A percentile compares a stretch with the other conserved stretches of the same genome.
These are phyloP conservation scores for Limnothrissa miodon DNA, from an alignment of 2,113 vertebrate genomes.

Conservation along the genomic window DNA sequence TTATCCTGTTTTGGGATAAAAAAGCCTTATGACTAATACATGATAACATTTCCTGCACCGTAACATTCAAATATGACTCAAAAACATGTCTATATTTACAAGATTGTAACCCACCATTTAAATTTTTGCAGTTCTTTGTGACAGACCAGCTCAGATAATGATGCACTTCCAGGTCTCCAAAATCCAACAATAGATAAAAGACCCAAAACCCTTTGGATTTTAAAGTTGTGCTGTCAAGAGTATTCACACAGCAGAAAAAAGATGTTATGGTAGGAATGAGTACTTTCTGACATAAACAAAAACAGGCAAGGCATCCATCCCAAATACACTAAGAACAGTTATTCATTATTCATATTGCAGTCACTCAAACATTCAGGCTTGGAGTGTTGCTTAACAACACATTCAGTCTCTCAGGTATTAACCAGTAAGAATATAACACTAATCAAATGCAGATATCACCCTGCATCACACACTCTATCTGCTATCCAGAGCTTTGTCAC, in stretches of 20 bases:
- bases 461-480: conserved; percentile 63
- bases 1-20: neutral
- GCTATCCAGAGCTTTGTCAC: conserved; percentile 86
- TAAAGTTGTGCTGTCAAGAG: too few relatives aligned
- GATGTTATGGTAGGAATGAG: neutral
- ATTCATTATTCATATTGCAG: neutral
- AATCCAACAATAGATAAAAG: too few relatives aligned
- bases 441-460: neutral
- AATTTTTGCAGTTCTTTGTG: neutral
- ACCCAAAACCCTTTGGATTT: neutral
- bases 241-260: too few relatives aligned
- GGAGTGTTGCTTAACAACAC: neutral
- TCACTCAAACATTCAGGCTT: neutral
- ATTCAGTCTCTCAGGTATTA: neutral
- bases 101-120: neutral
- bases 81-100: neutral
- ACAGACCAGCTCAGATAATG: neutral
- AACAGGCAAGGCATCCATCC: neutral
- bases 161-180: too few relatives aligned
- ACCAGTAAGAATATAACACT: neutral
- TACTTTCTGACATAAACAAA: neutral
- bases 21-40: neutral
- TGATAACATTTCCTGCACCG: neutral
- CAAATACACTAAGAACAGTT: neutral
- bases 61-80: neutral